phyloP scores from a whole-genome alignment of 2,888 invertebrate genomes.

The Gibbula magus region DNA sequence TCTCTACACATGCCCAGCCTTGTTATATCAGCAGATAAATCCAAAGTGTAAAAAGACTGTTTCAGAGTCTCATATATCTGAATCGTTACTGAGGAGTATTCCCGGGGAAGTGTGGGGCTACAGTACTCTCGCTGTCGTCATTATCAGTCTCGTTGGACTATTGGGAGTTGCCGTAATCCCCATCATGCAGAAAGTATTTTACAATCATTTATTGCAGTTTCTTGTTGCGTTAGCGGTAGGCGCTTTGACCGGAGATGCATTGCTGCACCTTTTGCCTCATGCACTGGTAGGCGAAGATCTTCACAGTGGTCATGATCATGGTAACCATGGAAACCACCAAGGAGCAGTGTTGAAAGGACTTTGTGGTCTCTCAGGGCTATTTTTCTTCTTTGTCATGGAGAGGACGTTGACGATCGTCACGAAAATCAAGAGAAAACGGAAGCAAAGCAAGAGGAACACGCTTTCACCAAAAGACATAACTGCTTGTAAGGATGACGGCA shows the following conservation, averaged over 20 bases:
- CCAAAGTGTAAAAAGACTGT: conserved; percentile 38
- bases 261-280: conserved; percentile 90
- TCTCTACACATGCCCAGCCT: conserved; percentile 70
- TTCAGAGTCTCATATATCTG: no score
- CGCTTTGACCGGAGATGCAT: conserved; percentile 91
- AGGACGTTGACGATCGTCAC: conserved; percentile 74
- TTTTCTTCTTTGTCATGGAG: conserved; percentile 92
- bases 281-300: conserved; percentile 59
- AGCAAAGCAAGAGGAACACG: background rate
- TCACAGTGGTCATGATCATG: background rate
- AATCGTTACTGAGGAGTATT: background rate
- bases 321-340: conserved; percentile 48
- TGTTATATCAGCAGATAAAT: conserved; percentile 70
- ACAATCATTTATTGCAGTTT: conserved; percentile 92
- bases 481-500: background rate
- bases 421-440: conserved; percentile 16
- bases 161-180: conserved; percentile 94
- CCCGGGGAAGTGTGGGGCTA: conserved; percentile 85
- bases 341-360: conserved; percentile 81
- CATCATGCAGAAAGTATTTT: conserved; percentile 88
- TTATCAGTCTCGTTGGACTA: conserved; percentile 91
- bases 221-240: conserved; percentile 94
- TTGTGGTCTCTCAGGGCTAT: conserved; percentile 87
- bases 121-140: conserved; percentile 86
- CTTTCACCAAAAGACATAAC: background rate